phyloP scores from a whole-genome alignment of 1,140 invertebrate genomes.

The Ips typographus region DNA sequence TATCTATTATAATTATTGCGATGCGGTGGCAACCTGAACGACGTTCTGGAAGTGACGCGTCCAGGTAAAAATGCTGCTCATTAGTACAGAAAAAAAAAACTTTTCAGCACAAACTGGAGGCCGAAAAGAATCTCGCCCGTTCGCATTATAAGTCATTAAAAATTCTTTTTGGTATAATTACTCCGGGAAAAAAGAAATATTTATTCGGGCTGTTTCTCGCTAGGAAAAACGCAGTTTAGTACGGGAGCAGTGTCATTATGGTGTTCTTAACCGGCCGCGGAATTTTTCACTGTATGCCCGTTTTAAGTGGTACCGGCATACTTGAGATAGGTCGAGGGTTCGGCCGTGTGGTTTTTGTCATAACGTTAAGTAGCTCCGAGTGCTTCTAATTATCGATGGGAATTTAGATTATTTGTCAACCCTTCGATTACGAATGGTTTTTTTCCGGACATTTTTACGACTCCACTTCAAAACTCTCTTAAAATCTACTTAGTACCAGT shows the following conservation, averaged over 20 bases:
- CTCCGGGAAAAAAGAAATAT: constrained; percentile 7
- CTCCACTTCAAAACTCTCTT: too few relatives aligned
- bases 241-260: constrained; percentile 23
- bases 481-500: too few relatives aligned
- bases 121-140: not conserved
- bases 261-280: constrained; percentile 14
- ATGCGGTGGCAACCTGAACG: not conserved
- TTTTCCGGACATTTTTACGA: too few relatives aligned
- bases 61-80: too few relatives aligned
- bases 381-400: constrained; percentile 21
- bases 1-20: not conserved
- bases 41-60: not conserved
- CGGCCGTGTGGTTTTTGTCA: constrained; percentile 26
- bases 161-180: constrained; percentile 6
- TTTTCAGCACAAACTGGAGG: too few relatives aligned
- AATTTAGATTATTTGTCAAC: constrained; percentile 28
- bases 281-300: constrained; percentile 9
- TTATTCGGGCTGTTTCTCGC: constrained; percentile 5
- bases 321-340: constrained; percentile 22
- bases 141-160: constrained; percentile 12
- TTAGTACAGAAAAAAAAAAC: too few relatives aligned
- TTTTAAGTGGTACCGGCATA: constrained; percentile 18
- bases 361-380: constrained; percentile 21
- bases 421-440: not conserved
- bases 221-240: constrained; percentile 14